Percentiles rank a stretch among this genome's conserved stretches.
Evolutionary conservation across 2,888 invertebrate genomes (phyloP).

Genomic region (Leucophenga montana): DNA sequence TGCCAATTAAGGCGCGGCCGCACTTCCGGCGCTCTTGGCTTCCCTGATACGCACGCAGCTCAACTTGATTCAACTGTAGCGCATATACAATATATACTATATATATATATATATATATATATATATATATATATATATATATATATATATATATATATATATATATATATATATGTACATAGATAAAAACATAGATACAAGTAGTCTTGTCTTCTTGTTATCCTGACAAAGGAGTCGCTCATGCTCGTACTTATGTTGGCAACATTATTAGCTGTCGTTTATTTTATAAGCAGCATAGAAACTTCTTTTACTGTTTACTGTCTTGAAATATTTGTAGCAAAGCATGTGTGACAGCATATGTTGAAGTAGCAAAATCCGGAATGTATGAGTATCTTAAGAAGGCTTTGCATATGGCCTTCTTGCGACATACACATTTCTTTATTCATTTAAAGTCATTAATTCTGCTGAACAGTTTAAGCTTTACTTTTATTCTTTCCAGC

Average conservation of each 20-base stretch:
- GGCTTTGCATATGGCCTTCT: not conserved
- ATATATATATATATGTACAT: too few species aligned
- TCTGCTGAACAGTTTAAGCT: constrained; percentile 36
- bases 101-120: too few species aligned
- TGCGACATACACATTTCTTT: constrained; percentile 41
- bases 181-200: not conserved
- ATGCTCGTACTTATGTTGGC: constrained; percentile 48
- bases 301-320: not conserved
- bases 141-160: too few species aligned
- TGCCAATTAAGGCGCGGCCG: constrained; percentile 61
- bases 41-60: not conserved
- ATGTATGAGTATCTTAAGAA: not conserved
- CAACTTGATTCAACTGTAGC: not conserved
- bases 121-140: too few species aligned
- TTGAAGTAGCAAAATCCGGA: not conserved
- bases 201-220: constrained; percentile 13
- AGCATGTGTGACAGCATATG: constrained; percentile 14
- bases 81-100: too few species aligned
- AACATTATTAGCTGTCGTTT: constrained; percentile 67
- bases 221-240: constrained; percentile 31
- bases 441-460: constrained; percentile 64
- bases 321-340: constrained; percentile 8
- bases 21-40: constrained; percentile 22
- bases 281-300: constrained; percentile 51
- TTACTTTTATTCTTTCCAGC: constrained; percentile 12